phyloP scores from a whole-genome alignment of 2,113 vertebrate genomes.

The Aplodontia rufa region DNA sequence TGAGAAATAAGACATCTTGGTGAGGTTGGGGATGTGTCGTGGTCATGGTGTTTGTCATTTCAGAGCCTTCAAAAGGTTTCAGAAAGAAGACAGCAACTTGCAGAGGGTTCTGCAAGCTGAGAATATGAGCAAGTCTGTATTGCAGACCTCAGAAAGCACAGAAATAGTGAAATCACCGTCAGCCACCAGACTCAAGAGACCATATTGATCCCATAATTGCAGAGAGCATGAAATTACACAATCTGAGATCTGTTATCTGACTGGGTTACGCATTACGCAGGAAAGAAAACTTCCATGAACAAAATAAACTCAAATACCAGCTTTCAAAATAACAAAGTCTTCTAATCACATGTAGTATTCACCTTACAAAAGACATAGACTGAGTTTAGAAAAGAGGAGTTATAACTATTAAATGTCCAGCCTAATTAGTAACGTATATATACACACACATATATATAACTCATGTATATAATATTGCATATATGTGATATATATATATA shows the following conservation, averaged over 20 bases:
- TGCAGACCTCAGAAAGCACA: slow-evolving; percentile 6
- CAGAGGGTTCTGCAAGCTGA: slow-evolving; percentile 6
- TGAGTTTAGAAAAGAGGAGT: background rate
- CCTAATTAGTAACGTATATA: no score
- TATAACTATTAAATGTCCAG: background rate
- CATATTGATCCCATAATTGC: background rate
- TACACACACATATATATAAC: no score
- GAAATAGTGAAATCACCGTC: slow-evolving; percentile 38
- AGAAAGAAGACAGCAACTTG: slow-evolving; percentile 4
- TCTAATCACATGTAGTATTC: background rate
- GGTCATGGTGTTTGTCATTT: slow-evolving; percentile 60
- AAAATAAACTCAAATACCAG: background rate
- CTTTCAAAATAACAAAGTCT: background rate
- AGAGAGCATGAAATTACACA: background rate
- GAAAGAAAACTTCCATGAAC: background rate
- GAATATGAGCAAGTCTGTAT: background rate
- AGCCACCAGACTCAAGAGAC: background rate
- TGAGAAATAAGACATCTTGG: slow-evolving; percentile 71
- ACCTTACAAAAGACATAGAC: background rate
- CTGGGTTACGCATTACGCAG: background rate
- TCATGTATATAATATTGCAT: no score
- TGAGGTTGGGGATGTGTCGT: slow-evolving; percentile 48
- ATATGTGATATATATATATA: no score
- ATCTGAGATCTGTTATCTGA: background rate
- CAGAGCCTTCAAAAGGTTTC: slow-evolving; percentile 58